Conservation (phyloP, 2,888 invertebrate genomes). For the Brachyptera risi region DNA sequence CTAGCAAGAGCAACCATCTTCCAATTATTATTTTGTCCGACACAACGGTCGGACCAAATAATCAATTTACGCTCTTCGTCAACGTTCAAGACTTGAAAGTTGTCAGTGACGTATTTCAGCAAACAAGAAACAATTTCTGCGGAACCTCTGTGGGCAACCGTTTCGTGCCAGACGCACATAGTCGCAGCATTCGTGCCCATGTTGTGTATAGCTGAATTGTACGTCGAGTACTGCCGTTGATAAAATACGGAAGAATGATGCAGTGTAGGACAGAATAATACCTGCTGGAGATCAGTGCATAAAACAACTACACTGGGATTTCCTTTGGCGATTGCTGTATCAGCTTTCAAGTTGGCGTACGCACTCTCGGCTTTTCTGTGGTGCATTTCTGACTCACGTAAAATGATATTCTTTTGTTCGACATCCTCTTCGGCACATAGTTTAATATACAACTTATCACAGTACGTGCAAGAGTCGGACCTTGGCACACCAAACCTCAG, state of each 20-base stretch:
- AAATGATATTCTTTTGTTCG: background rate
- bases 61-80: background rate
- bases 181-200: background rate
- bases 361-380: constrained; percentile 10
- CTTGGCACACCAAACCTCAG: constrained; percentile 6
- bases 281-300: no score
- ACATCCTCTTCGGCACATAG: background rate
- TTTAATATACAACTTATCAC: constrained; percentile 7
- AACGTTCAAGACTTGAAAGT: background rate
- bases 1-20: background rate
- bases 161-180: constrained; percentile 11
- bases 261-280: constrained; percentile 15
- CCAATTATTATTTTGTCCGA: constrained; percentile 18
- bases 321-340: no score
- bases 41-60: constrained; percentile 13
- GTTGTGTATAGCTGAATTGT: constrained; percentile 14
- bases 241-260: constrained; percentile 12
- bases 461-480: constrained; percentile 7
- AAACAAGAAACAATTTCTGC: constrained; percentile 2
- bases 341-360: no score
- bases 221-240: constrained; percentile 9
- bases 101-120: background rate
- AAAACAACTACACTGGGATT: no score
- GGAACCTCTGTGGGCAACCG: constrained; percentile 6
- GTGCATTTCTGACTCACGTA: constrained; percentile 4